phyloP scores from a whole-genome alignment of 2,888 invertebrate genomes.

The Parapristionchus giblindavisi region DNA sequence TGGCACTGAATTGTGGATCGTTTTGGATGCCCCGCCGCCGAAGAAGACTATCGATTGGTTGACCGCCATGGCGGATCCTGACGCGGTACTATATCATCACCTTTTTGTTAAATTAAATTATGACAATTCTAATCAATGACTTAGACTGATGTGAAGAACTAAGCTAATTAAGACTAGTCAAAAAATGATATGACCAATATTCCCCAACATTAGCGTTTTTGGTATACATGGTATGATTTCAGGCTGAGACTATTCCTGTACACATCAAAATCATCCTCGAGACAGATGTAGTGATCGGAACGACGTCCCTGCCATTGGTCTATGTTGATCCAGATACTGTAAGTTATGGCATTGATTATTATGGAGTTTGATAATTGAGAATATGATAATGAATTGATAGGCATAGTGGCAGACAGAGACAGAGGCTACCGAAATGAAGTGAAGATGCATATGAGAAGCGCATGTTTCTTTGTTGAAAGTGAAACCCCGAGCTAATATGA shows the following conservation, averaged over 20 bases:
- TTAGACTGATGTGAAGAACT: not conserved
- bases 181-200: too few relatives aligned
- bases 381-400: not conserved
- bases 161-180: too few relatives aligned
- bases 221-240: too few relatives aligned
- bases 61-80: not conserved
- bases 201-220: too few relatives aligned
- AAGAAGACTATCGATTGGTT: conserved; percentile 9
- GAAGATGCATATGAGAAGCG: too few relatives aligned
- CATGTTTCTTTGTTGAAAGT: too few relatives aligned
- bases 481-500: too few relatives aligned
- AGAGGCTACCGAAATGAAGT: too few relatives aligned
- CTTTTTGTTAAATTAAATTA: not conserved
- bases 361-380: not conserved
- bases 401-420: too few relatives aligned
- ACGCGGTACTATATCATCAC: not conserved
- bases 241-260: conserved; percentile 1
- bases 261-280: conserved; percentile 25
- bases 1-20: conserved; percentile 21
- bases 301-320: conserved; percentile 11
- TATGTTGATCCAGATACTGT: conserved; percentile 34
- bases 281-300: conserved; percentile 8
- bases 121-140: not conserved
- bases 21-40: conserved; percentile 28
- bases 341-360: too few relatives aligned